Evolutionary conservation across 2,888 invertebrate species (phyloP).

Genomic region (Lacanobia oleracea): DNA sequence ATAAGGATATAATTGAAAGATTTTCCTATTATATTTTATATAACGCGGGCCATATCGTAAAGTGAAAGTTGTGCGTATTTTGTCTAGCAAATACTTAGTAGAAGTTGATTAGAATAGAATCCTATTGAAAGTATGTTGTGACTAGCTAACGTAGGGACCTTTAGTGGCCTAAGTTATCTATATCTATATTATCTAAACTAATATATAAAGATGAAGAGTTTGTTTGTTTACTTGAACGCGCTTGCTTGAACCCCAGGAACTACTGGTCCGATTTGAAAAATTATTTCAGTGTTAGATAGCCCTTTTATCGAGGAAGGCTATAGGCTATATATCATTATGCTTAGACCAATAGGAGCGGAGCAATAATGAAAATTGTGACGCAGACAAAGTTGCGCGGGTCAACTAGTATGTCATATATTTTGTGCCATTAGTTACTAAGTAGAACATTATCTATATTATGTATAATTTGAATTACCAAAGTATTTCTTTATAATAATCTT

Average conservation of each 20-base stretch:
- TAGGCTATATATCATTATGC: too few species aligned
- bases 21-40: constrained; percentile 10
- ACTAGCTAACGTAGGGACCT: constrained; percentile 32
- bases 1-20: neutral
- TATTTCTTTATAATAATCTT: constrained; percentile 29
- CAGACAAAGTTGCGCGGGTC: too few species aligned
- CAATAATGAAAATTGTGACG: too few species aligned
- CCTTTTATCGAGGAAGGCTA: too few species aligned
- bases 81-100: constrained; percentile 4
- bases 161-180: constrained; percentile 44
- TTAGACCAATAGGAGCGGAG: too few species aligned
- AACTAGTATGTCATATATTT: constrained; percentile 44
- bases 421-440: constrained; percentile 57
- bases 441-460: constrained; percentile 25
- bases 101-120: constrained; percentile 14
- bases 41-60: constrained; percentile 12
- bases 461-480: constrained; percentile 43
- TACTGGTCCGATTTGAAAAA: too few species aligned
- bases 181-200: too few species aligned
- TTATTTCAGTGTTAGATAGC: too few species aligned
- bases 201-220: too few species aligned
- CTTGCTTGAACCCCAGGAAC: too few species aligned
- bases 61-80: constrained; percentile 21
- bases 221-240: too few species aligned
- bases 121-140: constrained; percentile 43